Conservation (phyloP, 2,113 vertebrate species). For the Paradoxurus hermaphroditus region DNA sequence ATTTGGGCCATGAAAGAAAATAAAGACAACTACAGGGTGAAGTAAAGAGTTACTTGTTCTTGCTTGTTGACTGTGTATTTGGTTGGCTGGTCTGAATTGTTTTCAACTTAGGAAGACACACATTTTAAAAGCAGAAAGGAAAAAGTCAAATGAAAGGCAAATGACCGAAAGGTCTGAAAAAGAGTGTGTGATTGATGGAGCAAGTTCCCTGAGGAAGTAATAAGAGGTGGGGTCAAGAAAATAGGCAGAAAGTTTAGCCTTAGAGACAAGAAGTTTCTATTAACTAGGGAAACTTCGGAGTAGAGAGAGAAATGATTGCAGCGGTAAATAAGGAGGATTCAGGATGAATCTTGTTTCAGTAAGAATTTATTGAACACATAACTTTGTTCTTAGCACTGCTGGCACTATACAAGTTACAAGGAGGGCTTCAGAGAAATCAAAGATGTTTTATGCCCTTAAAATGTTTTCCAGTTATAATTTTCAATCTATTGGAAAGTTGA, state of each 20-base stretch:
- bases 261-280: neutral
- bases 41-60: neutral
- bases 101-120: neutral
- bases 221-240: neutral
- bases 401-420: neutral
- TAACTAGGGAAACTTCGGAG: neutral
- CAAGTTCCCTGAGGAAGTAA: neutral
- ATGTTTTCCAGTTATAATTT: neutral
- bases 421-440: neutral
- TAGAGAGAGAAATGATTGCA: neutral
- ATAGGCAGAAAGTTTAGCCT: neutral
- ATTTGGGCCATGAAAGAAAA: neutral
- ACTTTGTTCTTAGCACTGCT: neutral
- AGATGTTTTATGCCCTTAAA: neutral
- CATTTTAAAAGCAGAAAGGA: neutral
- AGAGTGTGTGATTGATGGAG: neutral
- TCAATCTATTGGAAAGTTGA: neutral
- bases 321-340: neutral
- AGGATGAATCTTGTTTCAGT: neutral
- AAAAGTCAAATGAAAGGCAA: slow-evolving; percentile 3
- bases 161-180: neutral
- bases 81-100: neutral
- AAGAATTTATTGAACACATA: neutral
- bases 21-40: neutral
- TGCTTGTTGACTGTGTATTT: neutral